phyloP scores from a whole-genome alignment of 2,113 vertebrate species.

The Stigmatopora nigra region DNA sequence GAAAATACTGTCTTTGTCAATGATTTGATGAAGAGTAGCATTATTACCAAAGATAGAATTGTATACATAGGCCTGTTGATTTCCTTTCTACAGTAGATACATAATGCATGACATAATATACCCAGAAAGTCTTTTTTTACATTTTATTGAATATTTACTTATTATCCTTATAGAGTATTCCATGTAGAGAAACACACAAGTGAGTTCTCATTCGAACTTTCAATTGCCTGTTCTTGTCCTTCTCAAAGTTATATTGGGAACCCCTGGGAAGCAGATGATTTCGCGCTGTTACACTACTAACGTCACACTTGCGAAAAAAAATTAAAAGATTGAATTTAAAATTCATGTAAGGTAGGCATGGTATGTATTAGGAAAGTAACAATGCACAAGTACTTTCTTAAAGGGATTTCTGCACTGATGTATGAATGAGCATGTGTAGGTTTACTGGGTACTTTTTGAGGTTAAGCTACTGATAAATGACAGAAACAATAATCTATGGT shows the following conservation, averaged over 20 bases:
- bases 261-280: conserved; percentile 35
- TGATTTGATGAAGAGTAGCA: not conserved
- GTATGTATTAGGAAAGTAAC: conserved; percentile 25
- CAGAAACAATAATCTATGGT: not conserved
- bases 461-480: not conserved
- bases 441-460: not conserved
- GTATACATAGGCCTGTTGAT: conserved; percentile 4
- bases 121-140: not conserved
- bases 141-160: conserved; percentile 3
- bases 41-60: not conserved
- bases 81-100: not conserved
- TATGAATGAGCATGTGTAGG: conserved; percentile 3
- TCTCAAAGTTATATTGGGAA: conserved; percentile 16
- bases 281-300: conserved; percentile 43
- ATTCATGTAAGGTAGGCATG: conserved; percentile 23
- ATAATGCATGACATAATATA: conserved; percentile 5
- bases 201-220: conserved; percentile 15
- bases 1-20: not conserved
- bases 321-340: conserved; percentile 37
- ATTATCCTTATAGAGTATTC: conserved; percentile 7
- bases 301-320: conserved; percentile 51
- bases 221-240: conserved; percentile 24
- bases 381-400: conserved; percentile 25
- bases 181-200: not conserved
- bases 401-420: conserved; percentile 8